phyloP scores from a whole-genome alignment of 2,113 vertebrate genomes.

The Microtus richardsoni region DNA sequence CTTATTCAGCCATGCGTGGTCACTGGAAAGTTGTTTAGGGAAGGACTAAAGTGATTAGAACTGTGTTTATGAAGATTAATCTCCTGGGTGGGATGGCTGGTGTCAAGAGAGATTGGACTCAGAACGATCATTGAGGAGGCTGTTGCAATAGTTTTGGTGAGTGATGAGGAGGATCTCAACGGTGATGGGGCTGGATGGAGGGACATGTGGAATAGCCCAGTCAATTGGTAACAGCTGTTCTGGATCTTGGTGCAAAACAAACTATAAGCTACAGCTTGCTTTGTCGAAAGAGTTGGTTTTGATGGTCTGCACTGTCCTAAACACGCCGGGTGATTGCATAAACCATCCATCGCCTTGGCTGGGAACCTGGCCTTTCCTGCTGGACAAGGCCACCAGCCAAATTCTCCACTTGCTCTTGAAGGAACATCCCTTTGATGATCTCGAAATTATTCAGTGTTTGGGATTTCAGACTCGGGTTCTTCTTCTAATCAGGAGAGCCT shows the following conservation, averaged over 20 bases:
- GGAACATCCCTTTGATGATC: constrained; percentile 67
- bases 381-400: constrained; percentile 24
- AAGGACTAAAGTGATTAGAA: constrained; percentile 72
- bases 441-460: constrained; percentile 45
- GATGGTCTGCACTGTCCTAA: constrained; percentile 63
- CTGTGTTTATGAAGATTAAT: constrained; percentile 73
- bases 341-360: constrained; percentile 30
- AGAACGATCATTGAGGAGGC: constrained; percentile 35
- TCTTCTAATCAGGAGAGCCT: constrained; percentile 3
- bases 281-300: constrained; percentile 64
- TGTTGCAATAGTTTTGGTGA: constrained; percentile 77
- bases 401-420: constrained; percentile 68
- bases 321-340: constrained; percentile 20
- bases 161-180: constrained; percentile 50
- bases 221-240: constrained; percentile 76
- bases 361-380: constrained; percentile 53
- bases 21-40: constrained; percentile 72
- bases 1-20: constrained; percentile 51
- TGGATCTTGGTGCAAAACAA: constrained; percentile 73
- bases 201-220: constrained; percentile 69
- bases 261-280: constrained; percentile 61
- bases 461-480: constrained; percentile 51
- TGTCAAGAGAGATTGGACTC: constrained; percentile 67
- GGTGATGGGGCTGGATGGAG: constrained; percentile 54
- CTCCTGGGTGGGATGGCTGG: constrained; percentile 76